phyloP scores from a whole-genome alignment of 2,888 invertebrate species.

The Hemistola chrysoprasaria region DNA sequence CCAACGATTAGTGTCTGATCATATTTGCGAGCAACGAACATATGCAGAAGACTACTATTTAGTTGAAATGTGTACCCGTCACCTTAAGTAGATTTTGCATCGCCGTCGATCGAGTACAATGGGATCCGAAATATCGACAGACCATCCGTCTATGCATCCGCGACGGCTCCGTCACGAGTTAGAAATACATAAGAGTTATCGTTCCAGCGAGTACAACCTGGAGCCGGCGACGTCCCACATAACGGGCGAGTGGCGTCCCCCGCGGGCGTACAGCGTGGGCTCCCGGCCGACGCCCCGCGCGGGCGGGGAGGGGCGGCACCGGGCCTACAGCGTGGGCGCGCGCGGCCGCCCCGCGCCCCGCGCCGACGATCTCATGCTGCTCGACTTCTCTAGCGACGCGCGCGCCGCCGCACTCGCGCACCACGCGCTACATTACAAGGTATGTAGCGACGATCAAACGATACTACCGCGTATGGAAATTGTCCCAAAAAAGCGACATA shows the following conservation, averaged over 20 bases:
- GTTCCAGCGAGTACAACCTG: conserved; percentile 86
- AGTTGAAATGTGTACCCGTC: too few species aligned
- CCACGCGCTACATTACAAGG: conserved; percentile 16
- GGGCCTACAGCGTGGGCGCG: conserved; percentile 89
- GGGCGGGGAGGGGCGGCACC: conserved; percentile 76
- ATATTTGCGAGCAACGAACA: too few species aligned
- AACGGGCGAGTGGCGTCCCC: conserved; percentile 82
- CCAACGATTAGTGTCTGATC: too few species aligned
- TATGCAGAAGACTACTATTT: too few species aligned
- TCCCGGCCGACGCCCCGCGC: conserved; percentile 46
- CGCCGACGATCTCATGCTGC: conserved; percentile 91
- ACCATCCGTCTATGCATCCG: too few species aligned
- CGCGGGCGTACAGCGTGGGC: conserved; percentile 76
- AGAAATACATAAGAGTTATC: too few species aligned
- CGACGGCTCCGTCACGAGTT: not conserved
- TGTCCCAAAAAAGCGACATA: too few species aligned
- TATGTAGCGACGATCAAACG: too few species aligned
- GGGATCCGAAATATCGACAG: too few species aligned
- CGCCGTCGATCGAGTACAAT: too few species aligned
- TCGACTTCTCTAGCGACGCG: conserved; percentile 65
- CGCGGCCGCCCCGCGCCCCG: conserved; percentile 44
- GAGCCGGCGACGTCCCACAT: conserved; percentile 91
- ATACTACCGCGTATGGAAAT: too few species aligned
- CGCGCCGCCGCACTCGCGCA: conserved; percentile 50
- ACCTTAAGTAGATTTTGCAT: too few species aligned